Percentiles rank a stretch among this genome's conserved stretches.
phyloP scores from a whole-genome alignment of 2,888 invertebrate species.

The Himalopsyche japonica region DNA sequence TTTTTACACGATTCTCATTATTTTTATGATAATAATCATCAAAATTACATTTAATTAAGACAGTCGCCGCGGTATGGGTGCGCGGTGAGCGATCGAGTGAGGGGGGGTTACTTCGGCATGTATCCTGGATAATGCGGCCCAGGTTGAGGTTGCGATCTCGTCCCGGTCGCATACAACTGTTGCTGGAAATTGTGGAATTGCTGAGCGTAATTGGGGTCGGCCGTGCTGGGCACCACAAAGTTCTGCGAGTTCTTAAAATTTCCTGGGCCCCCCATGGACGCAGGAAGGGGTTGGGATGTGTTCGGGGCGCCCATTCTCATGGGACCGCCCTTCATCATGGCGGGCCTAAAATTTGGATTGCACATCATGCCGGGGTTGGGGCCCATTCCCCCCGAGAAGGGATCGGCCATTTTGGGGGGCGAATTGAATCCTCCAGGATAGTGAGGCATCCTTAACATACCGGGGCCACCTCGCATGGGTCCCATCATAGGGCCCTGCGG shows the following conservation, averaged over 20 bases:
- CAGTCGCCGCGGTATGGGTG: background rate
- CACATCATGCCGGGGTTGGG: slow-evolving; percentile 46
- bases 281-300: slow-evolving; percentile 74
- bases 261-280: slow-evolving; percentile 73
- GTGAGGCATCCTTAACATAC: slow-evolving; percentile 54
- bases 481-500: slow-evolving; percentile 58
- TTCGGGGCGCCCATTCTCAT: slow-evolving; percentile 59
- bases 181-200: slow-evolving; percentile 96
- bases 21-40: background rate
- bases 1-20: background rate
- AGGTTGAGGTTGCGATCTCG: slow-evolving; percentile 54
- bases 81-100: background rate
- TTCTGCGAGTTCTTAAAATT: slow-evolving; percentile 77
- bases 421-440: slow-evolving; percentile 53
- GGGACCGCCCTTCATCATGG: slow-evolving; percentile 49
- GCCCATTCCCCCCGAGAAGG: slow-evolving; percentile 47
- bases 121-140: slow-evolving; percentile 51
- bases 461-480: slow-evolving; percentile 54
- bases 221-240: slow-evolving; percentile 82
- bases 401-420: slow-evolving; percentile 56
- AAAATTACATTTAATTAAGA: slow-evolving; percentile 1
- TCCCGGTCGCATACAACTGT: slow-evolving; percentile 84
- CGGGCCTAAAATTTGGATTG: slow-evolving; percentile 52
- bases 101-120: slow-evolving; percentile 34
- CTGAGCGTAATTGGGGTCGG: slow-evolving; percentile 91